Base-by-base conservation (phyloP, 2,797 vertebrate genomes). In the Danio jaintianensis region DNA sequence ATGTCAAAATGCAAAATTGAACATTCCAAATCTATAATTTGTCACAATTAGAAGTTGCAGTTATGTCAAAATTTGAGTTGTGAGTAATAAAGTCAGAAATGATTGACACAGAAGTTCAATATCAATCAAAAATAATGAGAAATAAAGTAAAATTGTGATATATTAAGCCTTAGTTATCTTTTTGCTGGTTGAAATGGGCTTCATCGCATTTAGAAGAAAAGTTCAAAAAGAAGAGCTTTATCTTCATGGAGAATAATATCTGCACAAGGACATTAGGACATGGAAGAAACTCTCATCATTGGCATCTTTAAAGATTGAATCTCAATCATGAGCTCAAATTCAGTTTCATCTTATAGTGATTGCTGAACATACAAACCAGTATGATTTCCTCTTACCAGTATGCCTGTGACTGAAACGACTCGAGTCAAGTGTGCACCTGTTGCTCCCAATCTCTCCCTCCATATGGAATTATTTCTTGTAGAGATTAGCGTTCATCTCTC, bases 401-500 rank as follows among this genome's bases (percentile, higher is more conserved):
- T 59, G 36, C 11, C 13, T 45, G 42, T 2, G 3, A 66, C 8
- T 5, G n/a, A 53, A 64, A 12, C 22, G 38, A 85, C 56, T 67
- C 13, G 59, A 63, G 73, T 73, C 74, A 83, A 61, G 73, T 55
- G 22, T 69, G 79, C 81, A 84, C 83, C 78, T 86, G 83, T 81
- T 76, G 61, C 62, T 61, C 52, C 71, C 36, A 18, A 12, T 48
- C 38, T 80, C 72, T 75, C 55, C 40, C 68, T 72, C 40, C 53
- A 5, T 50, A 43, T 70, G 64, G 58, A 85, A 73, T 75, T 78
- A 78, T 85, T 82, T 66, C 58, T 81, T 69, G 48, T 58, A 75
- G 79, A 83, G 82, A 85, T 87, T 77, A 83, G 58, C 80, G 72
- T 81, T 83, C 70, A 84, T 83, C 82, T 83, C 58, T 84, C 56